A percentile compares a stretch with the other conserved stretches of the same genome.
phyloP scores from a whole-genome alignment of 1,140 invertebrate genomes.

The Scaptomyza montana region DNA sequence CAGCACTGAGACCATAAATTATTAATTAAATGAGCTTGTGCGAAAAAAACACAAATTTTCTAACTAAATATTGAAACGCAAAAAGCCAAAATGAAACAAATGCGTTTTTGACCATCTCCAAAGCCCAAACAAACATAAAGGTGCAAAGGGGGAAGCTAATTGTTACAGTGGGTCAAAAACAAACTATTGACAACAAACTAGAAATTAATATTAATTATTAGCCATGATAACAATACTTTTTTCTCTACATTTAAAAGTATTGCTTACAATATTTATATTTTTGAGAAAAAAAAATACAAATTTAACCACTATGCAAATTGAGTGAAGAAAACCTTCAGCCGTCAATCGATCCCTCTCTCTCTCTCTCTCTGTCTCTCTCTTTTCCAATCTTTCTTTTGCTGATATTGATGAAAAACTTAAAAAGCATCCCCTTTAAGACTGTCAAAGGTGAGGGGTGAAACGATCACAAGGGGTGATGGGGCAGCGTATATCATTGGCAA shows the following conservation, averaged over 20 bases:
- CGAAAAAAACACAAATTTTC: conserved; percentile 58
- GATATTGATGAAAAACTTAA: conserved; percentile 33
- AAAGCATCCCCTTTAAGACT: background rate
- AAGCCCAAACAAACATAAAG: conserved; percentile 3
- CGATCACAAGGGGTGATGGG: conserved; percentile 5
- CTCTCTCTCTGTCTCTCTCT: background rate
- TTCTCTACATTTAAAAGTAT: too few relatives aligned
- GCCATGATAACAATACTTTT: too few relatives aligned
- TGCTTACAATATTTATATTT: too few relatives aligned
- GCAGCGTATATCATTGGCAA: conserved; percentile 47
- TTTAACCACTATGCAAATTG: conserved; percentile 34
- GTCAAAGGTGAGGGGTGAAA: background rate
- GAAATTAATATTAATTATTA: too few relatives aligned
- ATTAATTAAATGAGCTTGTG: conserved; percentile 78
- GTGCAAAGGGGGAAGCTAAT: background rate
- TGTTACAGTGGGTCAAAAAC: conserved; percentile 23
- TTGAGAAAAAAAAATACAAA: too few relatives aligned
- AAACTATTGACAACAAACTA: too few relatives aligned
- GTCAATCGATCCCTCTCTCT: too few relatives aligned
- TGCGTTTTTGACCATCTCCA: conserved; percentile 21
- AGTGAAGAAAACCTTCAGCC: conserved; percentile 23
- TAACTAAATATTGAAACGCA: conserved; percentile 81
- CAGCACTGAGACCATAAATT: conserved; percentile 65
- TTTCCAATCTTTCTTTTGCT: conserved; percentile 16
- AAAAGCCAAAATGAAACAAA: conserved; percentile 63